Percentiles rank a stretch among this genome's conserved stretches.
These are phyloP conservation scores for Cephalopachus bancanus DNA, from an alignment of 2,797 vertebrate genomes.

Conservation along the genomic window DNA sequence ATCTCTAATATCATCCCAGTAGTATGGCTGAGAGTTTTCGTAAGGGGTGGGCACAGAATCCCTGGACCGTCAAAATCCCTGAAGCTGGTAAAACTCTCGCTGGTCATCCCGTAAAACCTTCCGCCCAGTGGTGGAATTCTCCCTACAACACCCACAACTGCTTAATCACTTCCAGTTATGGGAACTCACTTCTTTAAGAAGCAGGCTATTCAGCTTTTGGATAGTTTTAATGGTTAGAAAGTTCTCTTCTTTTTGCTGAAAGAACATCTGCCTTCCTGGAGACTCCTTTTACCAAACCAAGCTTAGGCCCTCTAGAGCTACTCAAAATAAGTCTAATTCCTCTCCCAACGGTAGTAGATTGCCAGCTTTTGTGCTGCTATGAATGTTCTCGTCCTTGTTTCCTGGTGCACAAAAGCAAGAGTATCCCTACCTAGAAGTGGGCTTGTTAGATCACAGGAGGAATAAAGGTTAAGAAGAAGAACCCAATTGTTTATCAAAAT, in stretches of 20 bases:
- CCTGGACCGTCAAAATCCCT: background rate
- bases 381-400: background rate
- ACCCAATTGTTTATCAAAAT: background rate
- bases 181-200: background rate
- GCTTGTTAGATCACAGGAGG: background rate
- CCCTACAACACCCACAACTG: conserved; percentile 2
- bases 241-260: background rate
- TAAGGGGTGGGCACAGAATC: background rate
- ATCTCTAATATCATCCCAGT: background rate
- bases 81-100: background rate
- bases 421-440: background rate
- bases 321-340: background rate
- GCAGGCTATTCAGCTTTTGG: background rate
- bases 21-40: background rate
- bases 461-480: background rate
- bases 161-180: background rate
- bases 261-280: conserved; percentile 18
- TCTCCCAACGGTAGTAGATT: background rate
- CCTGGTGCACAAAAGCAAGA: background rate
- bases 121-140: background rate
- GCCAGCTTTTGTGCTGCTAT: background rate
- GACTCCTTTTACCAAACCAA: conserved; percentile 17
- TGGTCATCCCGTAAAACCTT: background rate
- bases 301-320: background rate
- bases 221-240: background rate